Percentiles rank a stretch among this genome's conserved stretches.
Conservation (phyloP, 2,888 invertebrate species). For the Pseudococcus longispinus region DNA sequence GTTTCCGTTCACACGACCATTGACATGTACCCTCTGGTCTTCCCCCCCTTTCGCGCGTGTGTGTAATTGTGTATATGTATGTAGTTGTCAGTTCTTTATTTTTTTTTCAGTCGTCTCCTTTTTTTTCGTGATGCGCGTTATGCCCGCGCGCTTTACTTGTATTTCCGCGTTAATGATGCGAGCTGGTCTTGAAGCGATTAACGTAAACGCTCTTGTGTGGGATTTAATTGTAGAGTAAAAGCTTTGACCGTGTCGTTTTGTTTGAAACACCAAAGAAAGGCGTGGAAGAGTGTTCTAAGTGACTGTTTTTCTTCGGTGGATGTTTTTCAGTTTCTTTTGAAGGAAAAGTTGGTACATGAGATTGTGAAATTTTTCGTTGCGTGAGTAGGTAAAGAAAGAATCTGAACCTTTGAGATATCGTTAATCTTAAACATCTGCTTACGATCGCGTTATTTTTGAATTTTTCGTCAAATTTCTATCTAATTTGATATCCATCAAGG, state of each 20-base stretch:
- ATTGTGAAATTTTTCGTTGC: no score
- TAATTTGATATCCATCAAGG: no score
- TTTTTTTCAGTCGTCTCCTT: not conserved
- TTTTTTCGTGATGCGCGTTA: not conserved
- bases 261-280: not conserved
- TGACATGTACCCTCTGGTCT: slow-evolving; percentile 45
- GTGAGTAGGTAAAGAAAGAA: no score
- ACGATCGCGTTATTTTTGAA: no score
- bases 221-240: slow-evolving; percentile 26
- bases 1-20: slow-evolving; percentile 60
- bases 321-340: not conserved
- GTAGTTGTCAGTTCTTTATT: not conserved
- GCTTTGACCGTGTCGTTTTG: slow-evolving; percentile 2
- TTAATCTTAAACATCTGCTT: no score
- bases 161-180: slow-evolving; percentile 42
- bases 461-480: no score
- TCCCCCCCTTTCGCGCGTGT: slow-evolving; percentile 33
- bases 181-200: slow-evolving; percentile 32
- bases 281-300: not conserved
- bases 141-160: not conserved
- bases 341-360: no score
- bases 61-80: not conserved
- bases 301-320: not conserved
- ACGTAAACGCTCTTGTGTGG: slow-evolving; percentile 33
- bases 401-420: no score